These are phyloP conservation scores for Caretta caretta DNA, from an alignment of 2,113 vertebrate genomes.

Conservation along the genomic window DNA sequence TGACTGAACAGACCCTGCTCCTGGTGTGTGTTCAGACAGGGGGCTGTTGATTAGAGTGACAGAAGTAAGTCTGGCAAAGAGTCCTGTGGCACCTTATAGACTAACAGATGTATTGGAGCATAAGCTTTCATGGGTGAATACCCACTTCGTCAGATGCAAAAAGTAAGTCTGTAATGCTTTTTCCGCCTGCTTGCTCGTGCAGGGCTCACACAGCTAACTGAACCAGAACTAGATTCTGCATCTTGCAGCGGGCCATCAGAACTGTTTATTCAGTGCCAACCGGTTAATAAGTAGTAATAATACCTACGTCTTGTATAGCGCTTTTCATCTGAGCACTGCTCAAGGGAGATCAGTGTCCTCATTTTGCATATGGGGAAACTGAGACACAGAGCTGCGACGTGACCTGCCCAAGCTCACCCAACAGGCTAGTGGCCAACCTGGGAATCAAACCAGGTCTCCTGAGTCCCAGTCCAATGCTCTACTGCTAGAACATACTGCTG, in stretches of 20 bases:
- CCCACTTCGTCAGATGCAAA: background rate
- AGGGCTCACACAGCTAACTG: too few species aligned
- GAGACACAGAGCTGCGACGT: background rate
- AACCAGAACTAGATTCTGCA: background rate
- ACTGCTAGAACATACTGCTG: constrained; percentile 31
- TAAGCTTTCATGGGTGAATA: too few species aligned
- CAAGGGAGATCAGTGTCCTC: background rate
- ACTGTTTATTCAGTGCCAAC: background rate
- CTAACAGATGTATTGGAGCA: too few species aligned
- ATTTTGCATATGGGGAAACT: background rate
- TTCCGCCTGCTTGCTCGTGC: too few species aligned
- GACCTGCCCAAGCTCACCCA: background rate
- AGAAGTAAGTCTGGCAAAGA: constrained; percentile 18
- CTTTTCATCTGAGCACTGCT: background rate
- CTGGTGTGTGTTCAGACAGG: constrained; percentile 18
- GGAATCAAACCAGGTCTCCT: background rate
- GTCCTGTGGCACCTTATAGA: too few species aligned
- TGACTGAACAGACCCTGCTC: constrained; percentile 34
- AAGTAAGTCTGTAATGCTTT: background rate
- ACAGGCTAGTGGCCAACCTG: background rate
- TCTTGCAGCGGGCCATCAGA: constrained; percentile 25
- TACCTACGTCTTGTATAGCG: background rate
- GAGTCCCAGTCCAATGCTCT: background rate
- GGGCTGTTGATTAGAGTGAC: constrained; percentile 52
- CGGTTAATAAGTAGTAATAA: background rate